phyloP scores from a whole-genome alignment of 1,140 invertebrate genomes.

The Capitella teleta region DNA sequence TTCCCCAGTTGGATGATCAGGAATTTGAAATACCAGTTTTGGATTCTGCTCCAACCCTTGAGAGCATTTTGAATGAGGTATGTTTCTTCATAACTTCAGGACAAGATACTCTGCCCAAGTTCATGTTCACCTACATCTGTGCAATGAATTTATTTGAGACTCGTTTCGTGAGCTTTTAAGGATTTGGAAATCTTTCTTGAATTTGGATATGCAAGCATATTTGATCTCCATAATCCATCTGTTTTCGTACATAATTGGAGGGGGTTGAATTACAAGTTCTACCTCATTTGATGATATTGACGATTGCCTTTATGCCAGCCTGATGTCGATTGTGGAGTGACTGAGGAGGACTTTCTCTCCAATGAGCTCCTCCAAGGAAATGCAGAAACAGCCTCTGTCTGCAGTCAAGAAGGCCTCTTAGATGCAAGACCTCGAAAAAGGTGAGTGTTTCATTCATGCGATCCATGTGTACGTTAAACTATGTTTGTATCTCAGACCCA shows the following conservation, averaged over 20 bases:
- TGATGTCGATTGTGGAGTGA: too few relatives aligned
- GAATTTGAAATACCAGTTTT: conserved; percentile 73
- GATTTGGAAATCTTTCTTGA: too few relatives aligned
- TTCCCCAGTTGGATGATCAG: conserved; percentile 54
- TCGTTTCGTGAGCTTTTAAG: too few relatives aligned
- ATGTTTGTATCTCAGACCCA: conserved; percentile 12
- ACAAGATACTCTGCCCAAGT: neutral
- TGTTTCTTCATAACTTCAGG: neutral
- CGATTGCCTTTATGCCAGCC: too few relatives aligned
- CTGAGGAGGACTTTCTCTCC: too few relatives aligned
- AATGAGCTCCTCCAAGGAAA: too few relatives aligned
- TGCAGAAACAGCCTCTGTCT: too few relatives aligned
- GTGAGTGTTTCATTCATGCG: neutral
- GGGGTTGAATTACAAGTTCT: neutral
- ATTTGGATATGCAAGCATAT: neutral
- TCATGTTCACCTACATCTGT: neutral
- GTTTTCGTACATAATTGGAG: neutral
- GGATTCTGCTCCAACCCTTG: conserved; percentile 64
- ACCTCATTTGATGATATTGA: too few relatives aligned
- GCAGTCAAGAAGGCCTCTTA: too few relatives aligned
- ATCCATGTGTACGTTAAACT: neutral
- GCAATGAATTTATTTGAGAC: too few relatives aligned
- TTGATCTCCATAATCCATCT: neutral
- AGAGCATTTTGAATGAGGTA: conserved; percentile 64
- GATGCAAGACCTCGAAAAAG: neutral